Conservation (phyloP, 2,888 invertebrate species). For the Nesidiocoris tenuis region DNA sequence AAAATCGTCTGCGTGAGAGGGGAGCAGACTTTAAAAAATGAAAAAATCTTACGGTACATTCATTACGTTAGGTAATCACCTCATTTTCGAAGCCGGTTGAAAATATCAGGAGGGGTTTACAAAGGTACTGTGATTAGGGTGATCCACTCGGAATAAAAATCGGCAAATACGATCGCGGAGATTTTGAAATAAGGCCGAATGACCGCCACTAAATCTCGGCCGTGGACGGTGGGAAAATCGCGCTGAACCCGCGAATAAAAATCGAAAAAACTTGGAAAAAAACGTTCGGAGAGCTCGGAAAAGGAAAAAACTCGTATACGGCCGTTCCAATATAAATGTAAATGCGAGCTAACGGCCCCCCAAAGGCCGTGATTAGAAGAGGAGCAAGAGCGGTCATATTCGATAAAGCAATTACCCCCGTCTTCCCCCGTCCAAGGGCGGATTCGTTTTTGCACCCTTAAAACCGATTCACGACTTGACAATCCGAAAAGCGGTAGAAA, state of each 20-base stretch:
- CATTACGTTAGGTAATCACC: no score
- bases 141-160: no score
- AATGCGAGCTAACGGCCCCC: conserved; percentile 36
- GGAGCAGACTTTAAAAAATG: no score
- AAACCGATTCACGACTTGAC: conserved; percentile 21
- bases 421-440: background rate
- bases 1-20: no score
- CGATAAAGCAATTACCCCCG: conserved; percentile 40
- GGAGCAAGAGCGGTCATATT: conserved; percentile 26
- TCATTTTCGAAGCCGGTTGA: no score
- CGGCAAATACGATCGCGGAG: no score
- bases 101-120: no score
- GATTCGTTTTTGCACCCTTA: conserved; percentile 4
- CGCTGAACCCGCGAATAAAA: background rate
- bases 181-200: no score
- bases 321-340: conserved; percentile 35
- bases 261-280: conserved; percentile 4
- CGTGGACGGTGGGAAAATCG: background rate
- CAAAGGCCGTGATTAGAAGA: conserved; percentile 30
- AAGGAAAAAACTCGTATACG: background rate
- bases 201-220: no score
- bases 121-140: no score
- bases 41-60: no score
- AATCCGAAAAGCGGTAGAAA: conserved; percentile 26
- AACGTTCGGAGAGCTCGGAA: background rate